Evolutionary conservation across 92 coral and sea anemone species (phyloP), one percentile per base, ranked within the genome.

Genomic region (Diadumene lineata): DNA sequence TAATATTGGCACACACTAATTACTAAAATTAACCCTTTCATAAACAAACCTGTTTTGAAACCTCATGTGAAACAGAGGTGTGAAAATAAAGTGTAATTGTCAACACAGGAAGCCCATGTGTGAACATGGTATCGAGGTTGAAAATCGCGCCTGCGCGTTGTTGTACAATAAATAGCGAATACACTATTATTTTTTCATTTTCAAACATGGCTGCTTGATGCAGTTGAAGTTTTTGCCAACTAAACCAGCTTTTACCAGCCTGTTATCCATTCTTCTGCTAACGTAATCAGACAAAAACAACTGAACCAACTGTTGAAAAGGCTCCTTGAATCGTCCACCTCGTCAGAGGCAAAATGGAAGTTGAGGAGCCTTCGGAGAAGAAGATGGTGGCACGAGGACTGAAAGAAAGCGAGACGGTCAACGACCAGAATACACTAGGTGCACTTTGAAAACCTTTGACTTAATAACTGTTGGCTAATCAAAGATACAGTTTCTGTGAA

Each of bases 171-270:
- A 78, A 78, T 67, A 66, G 82, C 74, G 74, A 68, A 43, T 67
- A 58, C 60, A 68, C 30, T 56, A 30, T 31, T 67, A 38, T 38
- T 55, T 78, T 68, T 68, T 57, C 69, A 31, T 38, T 77, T 68
- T 78, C 82, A 56, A 68, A 78, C 72, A 78, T 78, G 82, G 82
- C 82, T 78, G 82, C 72, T 69, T 68, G 70, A 78, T 69, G 72
- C 75, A 60, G 67, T 72, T 60, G 31, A 78, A 67, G 33, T 50
- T 57, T 25, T 11, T 57, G 82, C 66, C 11, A 4, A 57, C 32
- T 64, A 55, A 56, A 26, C 57, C 67, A 51, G 46, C 33, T 24
- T n/a, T 58, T 60, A 50, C 28, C 27, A 48, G 66, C 74, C 24
- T 57, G 46, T 24, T 21, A 78, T 25, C 76, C 23, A 23, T 63